Conservation (phyloP, 2,113 vertebrate genomes). For the Tragelaphus buxtoni region DNA sequence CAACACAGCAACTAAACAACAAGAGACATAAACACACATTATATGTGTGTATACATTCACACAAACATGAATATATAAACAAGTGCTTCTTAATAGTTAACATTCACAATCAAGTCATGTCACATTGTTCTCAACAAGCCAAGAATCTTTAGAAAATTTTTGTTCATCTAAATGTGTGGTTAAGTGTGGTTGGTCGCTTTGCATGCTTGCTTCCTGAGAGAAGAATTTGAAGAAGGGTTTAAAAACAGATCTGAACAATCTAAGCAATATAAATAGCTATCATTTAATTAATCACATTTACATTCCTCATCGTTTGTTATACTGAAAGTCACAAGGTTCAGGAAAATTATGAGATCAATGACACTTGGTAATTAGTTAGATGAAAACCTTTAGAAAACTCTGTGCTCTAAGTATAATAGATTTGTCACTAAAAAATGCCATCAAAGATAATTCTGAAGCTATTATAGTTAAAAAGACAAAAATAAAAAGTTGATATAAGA, state of each 20-base stretch:
- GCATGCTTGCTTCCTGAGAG: not conserved
- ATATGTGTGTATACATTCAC: not conserved
- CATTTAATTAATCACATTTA: not conserved
- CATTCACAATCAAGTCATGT: not conserved
- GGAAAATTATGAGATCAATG: not conserved
- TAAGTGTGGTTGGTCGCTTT: not conserved
- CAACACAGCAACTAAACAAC: not conserved
- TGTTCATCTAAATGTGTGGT: not conserved
- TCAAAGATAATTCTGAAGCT: not conserved
- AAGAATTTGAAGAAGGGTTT: not conserved
- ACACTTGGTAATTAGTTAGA: not conserved
- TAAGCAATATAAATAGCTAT: not conserved
- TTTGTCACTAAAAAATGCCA: not conserved
- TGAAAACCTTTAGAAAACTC: not conserved
- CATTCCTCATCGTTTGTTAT: not conserved
- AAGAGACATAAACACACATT: not conserved
- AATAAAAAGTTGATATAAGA: not conserved
- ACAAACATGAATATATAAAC: not conserved
- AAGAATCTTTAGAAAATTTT: not conserved
- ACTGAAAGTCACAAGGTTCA: not conserved
- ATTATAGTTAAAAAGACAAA: not conserved
- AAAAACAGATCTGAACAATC: not conserved
- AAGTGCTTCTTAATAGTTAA: not conserved
- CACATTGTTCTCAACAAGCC: not conserved
- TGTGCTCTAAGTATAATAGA: not conserved